These are phyloP conservation scores for Poecilia wingei DNA, from an alignment of 2,797 vertebrate genomes.

Conservation along the genomic window DNA sequence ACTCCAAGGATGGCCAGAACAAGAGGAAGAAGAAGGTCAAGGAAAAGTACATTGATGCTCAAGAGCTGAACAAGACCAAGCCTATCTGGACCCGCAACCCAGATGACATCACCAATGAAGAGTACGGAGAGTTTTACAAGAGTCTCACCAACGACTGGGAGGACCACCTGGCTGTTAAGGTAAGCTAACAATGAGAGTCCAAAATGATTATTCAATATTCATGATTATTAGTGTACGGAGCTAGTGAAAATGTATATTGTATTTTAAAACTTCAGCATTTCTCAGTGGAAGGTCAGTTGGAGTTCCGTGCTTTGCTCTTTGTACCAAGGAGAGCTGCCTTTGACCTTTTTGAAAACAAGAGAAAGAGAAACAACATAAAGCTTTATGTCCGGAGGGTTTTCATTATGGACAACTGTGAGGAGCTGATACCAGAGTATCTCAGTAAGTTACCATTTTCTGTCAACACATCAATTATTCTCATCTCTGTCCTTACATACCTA, in stretches of 20 bases:
- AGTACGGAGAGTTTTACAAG: conserved; percentile 95
- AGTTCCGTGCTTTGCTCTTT: conserved; percentile 91
- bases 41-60: conserved; percentile 81
- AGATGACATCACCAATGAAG: conserved; percentile 92
- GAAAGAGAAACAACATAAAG: conserved; percentile 95
- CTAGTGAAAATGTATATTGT: not conserved
- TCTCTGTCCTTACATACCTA: not conserved
- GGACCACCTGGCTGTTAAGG: conserved; percentile 93
- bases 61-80: conserved; percentile 94
- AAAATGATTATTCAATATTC: not conserved
- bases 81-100: conserved; percentile 97
- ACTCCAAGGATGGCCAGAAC: conserved; percentile 88
- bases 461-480: not conserved
- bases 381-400: conserved; percentile 95
- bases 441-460: conserved; percentile 81
- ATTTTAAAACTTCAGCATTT: conserved; percentile 72
- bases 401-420: conserved; percentile 98
- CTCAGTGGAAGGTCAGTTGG: conserved; percentile 89
- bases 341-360: conserved; percentile 92
- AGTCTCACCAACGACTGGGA: conserved; percentile 98
- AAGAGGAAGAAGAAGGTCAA: conserved; percentile 97
- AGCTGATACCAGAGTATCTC: conserved; percentile 95
- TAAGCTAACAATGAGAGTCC: conserved; percentile 45
- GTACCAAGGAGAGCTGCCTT: conserved; percentile 90
- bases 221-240: not conserved